Evolutionary conservation across 2,888 invertebrate species (phyloP).

Genomic region (Morpho helenor): DNA sequence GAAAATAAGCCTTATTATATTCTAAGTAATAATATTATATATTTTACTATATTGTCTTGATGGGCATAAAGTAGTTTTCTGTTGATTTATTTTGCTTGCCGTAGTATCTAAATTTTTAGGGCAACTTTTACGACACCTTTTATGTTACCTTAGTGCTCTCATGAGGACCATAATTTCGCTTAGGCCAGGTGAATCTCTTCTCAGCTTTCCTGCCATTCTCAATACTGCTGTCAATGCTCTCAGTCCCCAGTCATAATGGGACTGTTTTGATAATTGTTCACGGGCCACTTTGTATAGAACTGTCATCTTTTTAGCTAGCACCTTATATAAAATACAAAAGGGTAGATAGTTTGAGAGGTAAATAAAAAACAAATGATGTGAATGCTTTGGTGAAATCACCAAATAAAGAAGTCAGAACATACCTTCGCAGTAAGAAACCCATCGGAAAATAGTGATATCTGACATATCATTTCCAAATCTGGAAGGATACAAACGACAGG

Average conservation of each 20-base stretch:
- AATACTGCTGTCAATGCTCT: slow-evolving; percentile 94
- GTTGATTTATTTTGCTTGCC: too few species aligned
- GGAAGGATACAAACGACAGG: slow-evolving; percentile 96
- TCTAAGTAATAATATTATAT: too few species aligned
- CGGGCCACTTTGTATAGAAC: slow-evolving; percentile 91
- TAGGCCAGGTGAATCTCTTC: slow-evolving; percentile 87
- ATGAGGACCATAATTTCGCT: slow-evolving; percentile 93
- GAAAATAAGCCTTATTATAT: too few species aligned
- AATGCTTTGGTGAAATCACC: too few species aligned
- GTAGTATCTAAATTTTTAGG: too few species aligned
- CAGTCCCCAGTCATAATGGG: slow-evolving; percentile 96
- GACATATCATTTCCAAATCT: slow-evolving; percentile 94
- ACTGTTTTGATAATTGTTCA: slow-evolving; percentile 94
- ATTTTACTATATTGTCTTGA: too few species aligned
- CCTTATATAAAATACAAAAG: slow-evolving; percentile 35
- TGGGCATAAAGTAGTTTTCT: too few species aligned
- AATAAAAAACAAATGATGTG: too few species aligned
- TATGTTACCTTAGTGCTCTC: slow-evolving; percentile 84
- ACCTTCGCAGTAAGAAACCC: slow-evolving; percentile 94
- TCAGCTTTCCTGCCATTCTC: slow-evolving; percentile 94
- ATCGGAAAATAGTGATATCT: slow-evolving; percentile 94
- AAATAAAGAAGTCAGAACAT: slow-evolving; percentile 4
- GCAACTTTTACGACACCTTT: not conserved
- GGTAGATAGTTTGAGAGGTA: too few species aligned
- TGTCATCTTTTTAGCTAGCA: slow-evolving; percentile 96